Conservation (phyloP, 2,797 vertebrate species). For the Alca torda region DNA sequence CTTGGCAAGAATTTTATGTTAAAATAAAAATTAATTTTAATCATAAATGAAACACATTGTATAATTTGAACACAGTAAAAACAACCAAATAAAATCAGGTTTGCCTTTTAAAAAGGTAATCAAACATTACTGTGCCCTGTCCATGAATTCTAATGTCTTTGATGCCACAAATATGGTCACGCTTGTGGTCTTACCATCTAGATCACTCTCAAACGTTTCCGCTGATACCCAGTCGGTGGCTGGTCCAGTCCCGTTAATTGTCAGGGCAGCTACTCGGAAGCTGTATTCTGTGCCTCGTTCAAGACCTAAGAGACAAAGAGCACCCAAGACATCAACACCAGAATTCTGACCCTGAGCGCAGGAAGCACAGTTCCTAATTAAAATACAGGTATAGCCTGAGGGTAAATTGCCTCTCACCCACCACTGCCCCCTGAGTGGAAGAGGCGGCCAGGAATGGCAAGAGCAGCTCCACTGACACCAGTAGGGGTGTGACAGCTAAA, state of each 20-base stretch:
- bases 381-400: background rate
- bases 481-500: background rate
- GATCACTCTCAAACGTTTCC: slow-evolving; percentile 96
- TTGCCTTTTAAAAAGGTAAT: background rate
- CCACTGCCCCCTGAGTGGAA: background rate
- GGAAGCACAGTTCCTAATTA: background rate
- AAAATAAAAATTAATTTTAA: background rate
- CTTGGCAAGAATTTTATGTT: background rate
- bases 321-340: background rate
- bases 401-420: background rate
- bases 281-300: slow-evolving; percentile 95
- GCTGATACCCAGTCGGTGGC: slow-evolving; percentile 90
- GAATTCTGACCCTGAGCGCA: background rate
- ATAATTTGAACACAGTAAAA: background rate
- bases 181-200: slow-evolving; percentile 85
- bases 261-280: slow-evolving; percentile 90
- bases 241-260: slow-evolving; percentile 90
- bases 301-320: slow-evolving; percentile 79
- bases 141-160: fast-evolving
- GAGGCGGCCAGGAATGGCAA: background rate
- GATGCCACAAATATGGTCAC: background rate
- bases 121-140: background rate
- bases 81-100: fast-evolving
- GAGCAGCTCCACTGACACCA: background rate
- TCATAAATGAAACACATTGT: background rate